Evolutionary conservation across 2,113 vertebrate genomes (phyloP).

Genomic region (Actinemys pallida): DNA sequence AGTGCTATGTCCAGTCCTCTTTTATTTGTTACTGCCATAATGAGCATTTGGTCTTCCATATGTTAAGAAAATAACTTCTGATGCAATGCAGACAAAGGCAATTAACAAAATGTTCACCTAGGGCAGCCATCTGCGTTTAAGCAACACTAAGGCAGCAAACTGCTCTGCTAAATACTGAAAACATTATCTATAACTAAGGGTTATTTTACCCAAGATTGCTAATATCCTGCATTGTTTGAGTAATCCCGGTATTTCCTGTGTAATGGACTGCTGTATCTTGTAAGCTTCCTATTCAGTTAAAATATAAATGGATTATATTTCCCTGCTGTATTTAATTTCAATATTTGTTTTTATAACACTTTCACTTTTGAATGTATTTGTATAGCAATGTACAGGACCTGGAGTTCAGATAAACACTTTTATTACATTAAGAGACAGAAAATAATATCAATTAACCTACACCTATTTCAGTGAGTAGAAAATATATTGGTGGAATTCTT

Average conservation of each 20-base stretch:
- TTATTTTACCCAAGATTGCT: slow-evolving; percentile 63
- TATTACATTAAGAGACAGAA: neutral
- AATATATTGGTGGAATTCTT: neutral
- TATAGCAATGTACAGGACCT: neutral
- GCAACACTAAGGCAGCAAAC: slow-evolving; percentile 74
- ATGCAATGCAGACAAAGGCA: slow-evolving; percentile 50
- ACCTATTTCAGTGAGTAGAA: neutral
- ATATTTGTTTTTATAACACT: neutral
- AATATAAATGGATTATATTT: neutral
- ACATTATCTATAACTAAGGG: slow-evolving; percentile 60
- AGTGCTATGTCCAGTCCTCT: neutral
- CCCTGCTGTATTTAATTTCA: neutral
- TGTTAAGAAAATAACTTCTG: slow-evolving; percentile 55
- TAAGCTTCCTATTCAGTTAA: neutral
- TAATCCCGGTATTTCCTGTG: slow-evolving; percentile 58
- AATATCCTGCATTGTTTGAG: slow-evolving; percentile 54
- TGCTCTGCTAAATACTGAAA: slow-evolving; percentile 68
- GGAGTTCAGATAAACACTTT: neutral
- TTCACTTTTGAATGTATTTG: neutral
- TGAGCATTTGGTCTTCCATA: neutral
- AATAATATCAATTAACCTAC: neutral
- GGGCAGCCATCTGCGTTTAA: slow-evolving; percentile 77
- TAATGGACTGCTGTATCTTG: slow-evolving; percentile 35
- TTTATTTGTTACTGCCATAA: slow-evolving; percentile 1
- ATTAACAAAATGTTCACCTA: slow-evolving; percentile 65